Evolutionary conservation across 2,113 vertebrate species (phyloP), one percentile per base, ranked within the genome.

Genomic region (Hoplias malabaricus): DNA sequence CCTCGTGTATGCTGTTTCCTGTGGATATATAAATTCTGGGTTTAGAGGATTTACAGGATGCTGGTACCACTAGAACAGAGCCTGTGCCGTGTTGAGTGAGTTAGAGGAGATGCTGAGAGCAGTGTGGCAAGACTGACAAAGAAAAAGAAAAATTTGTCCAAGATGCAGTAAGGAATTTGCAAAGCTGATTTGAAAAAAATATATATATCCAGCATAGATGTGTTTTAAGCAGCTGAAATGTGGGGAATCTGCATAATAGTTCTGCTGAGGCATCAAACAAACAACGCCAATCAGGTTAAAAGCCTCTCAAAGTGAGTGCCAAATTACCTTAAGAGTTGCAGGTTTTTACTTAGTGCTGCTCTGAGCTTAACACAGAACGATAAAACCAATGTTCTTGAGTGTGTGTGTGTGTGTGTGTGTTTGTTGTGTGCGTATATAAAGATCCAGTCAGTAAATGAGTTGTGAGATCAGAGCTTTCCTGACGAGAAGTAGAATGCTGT

Each of bases 231-330:
- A 27, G 29, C 40, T 9, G 16, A 50, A 62, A 46, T 40, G 40
- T n/a, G 42, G 31, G 0, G 21, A 31, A 75, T 54, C 61, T 38
- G 33, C 73, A 75, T 54, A 66, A 75, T 13, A 66, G 4, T 27
- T 27, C 46, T 38, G 61, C 21, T 38, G 42, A 73, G 62, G 33
- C 54, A 69, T 78, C 80, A 23, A 42, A 50, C 63, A 31, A 59
- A 50, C 80, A 68, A 69, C 36, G 46, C 69, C 75, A 74, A 62
- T 78, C 63, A 43, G 48, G 68, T 73, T 72, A 73, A 81, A 77
- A 50, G 54, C 69, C 56, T 78, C 25, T 62, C 14, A 19, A 57
- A 61, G 27, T 0, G 42, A 69, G 62, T 69, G 53, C 42, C 69
- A 77, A 73, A 74, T 82, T 54, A 73, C 29, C 27, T 48, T 77